phyloP scores from a whole-genome alignment of 2,888 invertebrate genomes.

The Odontomyia ornata region DNA sequence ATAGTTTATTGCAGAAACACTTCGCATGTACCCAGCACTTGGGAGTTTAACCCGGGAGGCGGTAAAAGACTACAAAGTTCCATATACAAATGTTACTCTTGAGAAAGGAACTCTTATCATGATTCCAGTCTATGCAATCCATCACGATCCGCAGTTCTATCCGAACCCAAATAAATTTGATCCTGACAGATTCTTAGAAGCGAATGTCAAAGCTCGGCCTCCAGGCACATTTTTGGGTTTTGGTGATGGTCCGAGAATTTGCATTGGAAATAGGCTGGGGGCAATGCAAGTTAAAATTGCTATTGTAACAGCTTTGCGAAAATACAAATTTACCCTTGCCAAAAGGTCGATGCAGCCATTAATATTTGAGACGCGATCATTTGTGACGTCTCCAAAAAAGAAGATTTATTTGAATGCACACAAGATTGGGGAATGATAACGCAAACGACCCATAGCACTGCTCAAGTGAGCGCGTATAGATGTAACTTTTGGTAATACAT shows the following conservation, averaged over 20 bases:
- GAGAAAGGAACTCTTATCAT: conserved; percentile 67
- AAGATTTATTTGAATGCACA: background rate
- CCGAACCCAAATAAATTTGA: conserved; percentile 71
- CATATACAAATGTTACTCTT: conserved; percentile 63
- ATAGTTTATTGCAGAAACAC: conserved; percentile 63
- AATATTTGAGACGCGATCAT: conserved; percentile 35
- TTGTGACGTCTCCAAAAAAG: background rate
- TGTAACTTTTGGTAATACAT: no score
- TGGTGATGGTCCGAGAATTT: conserved; percentile 63
- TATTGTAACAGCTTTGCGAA: conserved; percentile 36
- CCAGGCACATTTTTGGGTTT: conserved; percentile 63
- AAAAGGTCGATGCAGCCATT: conserved; percentile 51
- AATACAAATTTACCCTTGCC: conserved; percentile 42
- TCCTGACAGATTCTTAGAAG: conserved; percentile 69
- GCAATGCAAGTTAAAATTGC: conserved; percentile 54
- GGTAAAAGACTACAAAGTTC: conserved; percentile 64
- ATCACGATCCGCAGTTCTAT: conserved; percentile 70
- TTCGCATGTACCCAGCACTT: conserved; percentile 68
- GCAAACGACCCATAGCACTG: no score
- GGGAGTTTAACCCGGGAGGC: conserved; percentile 64
- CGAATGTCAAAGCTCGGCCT: conserved; percentile 64
- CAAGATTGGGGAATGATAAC: no score
- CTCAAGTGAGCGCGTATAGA: no score
- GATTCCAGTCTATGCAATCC: conserved; percentile 69
- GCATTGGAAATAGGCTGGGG: conserved; percentile 61